Evolutionary conservation across 2,113 vertebrate species (phyloP), one percentile per base, ranked within the genome.

Genomic region (Larimichthys polyactis): DNA sequence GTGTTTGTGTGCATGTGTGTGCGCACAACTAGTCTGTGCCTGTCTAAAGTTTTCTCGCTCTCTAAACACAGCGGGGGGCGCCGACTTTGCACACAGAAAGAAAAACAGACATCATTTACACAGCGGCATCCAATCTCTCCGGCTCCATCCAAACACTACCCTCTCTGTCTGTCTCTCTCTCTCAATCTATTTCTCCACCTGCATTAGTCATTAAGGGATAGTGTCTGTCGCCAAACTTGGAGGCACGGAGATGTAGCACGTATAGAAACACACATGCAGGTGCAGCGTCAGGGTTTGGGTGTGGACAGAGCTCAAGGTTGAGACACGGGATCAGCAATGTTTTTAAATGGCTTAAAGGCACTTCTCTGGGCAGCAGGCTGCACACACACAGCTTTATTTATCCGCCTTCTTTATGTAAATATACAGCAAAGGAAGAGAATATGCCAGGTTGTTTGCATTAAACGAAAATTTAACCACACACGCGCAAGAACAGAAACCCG

Each of bases 161-260:
- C 78, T 79, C 79, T 74, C 83, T 58, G 22, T 51, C 72, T 70
- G 8, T 46, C 49, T 80, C 72, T 70, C 14, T 59, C 36, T 44
- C 79, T 79, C 57, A 74, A 80, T 78, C 75, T 58, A 91, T 85
- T 70, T 92, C 93, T 92, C 92, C 90, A 94, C 95, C 95, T 96
- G 95, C 93, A 92, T 94, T 93, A 93, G 93, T 95, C 94, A 95
- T 96, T 95, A 96, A 89, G 85, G 85, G 91, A 90, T 94, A 91
- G 54, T 17, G 75, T 75, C 46, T 86, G 83, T 82, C 72, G 51
- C 78, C 76, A 71, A 76, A 85, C 58, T 46, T 49, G 32, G 14
- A 73, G 62, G 60, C 57, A 64, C 79, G 78, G 69, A 79, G 88
- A 72, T 79, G 77, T 49, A 81, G 76, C 71, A 68, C 12, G 36